Base-by-base conservation (phyloP, 1,140 invertebrate species). In the Drosophila kohkoa region DNA sequence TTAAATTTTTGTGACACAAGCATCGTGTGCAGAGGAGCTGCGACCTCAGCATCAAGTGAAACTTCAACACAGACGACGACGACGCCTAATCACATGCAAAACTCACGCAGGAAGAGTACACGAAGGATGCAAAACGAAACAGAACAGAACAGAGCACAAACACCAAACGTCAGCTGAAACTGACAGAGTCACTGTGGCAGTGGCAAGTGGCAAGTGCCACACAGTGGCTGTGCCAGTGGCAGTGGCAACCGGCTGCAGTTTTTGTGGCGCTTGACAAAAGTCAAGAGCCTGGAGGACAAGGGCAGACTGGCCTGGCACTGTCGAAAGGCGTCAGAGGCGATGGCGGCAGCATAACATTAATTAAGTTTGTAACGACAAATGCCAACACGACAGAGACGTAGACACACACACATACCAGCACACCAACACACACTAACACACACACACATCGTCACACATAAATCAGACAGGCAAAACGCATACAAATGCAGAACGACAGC, bases 301-400 rank as follows among this genome's bases (percentile, higher is more conserved):
- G 74, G 69, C 69, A 75, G 28, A n/a, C 46, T 10, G 28, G 60
- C n/a, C 41, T 3, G 41, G 41, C 38, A 45, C 58, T 46, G 52
- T 46, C 65, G 38, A 66, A 15, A 30, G 64, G 63, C 55, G 63
- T 73, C 64, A 67, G 65, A 83, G 81, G 65, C 74, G 71, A 66
- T 64, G 64, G 63, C 62, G 73, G 81, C 75, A 82, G 76, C 81
- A 81, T 75, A 86, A 85, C 71, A 88, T 81, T 81, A 81, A 81
- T 81, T 81, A 81, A 81, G 76, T 81, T 81, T 81, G 79, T 81
- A 81, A 81, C 76, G 79, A 81, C 79, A 81, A 81, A 81, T 79
- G 76, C 79, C 79, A 87, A 82, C 75, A 86, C 79, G 69, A 69
- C 65, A 82, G 75, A 58, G 68, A 67, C 69, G 55, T 69, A 82